Conservation (phyloP, 2,797 vertebrate species). For the Coranthus polyacanthus region DNA sequence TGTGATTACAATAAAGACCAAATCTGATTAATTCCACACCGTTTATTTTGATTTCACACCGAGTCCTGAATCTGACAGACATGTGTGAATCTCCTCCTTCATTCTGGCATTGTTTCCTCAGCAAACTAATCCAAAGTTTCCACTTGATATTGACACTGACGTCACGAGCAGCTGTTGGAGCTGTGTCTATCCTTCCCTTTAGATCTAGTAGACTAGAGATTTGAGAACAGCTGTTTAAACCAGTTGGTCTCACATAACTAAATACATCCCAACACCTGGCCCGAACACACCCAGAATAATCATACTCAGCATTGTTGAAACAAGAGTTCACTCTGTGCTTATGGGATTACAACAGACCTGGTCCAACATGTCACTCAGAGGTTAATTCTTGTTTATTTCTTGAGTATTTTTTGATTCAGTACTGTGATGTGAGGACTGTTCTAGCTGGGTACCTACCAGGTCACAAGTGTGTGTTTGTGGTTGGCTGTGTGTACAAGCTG, state of each 20-base stretch:
- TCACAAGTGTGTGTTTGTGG: slow-evolving; percentile 17
- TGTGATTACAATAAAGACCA: slow-evolving; percentile 35
- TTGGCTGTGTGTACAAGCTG: slow-evolving; percentile 50
- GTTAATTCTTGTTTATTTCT: slow-evolving; percentile 13
- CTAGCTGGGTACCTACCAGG: slow-evolving; percentile 13
- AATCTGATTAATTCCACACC: slow-evolving; percentile 33
- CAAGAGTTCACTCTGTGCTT: slow-evolving; percentile 28
- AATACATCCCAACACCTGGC: slow-evolving; percentile 48
- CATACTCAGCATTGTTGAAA: slow-evolving; percentile 21
- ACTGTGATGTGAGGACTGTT: slow-evolving; percentile 44
- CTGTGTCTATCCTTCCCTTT: slow-evolving; percentile 18
- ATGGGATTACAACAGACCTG: neutral
- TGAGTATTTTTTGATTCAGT: slow-evolving; percentile 39
- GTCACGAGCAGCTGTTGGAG: slow-evolving; percentile 50
- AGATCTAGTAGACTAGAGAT: slow-evolving; percentile 31
- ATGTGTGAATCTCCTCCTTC: slow-evolving; percentile 24
- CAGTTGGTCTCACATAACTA: slow-evolving; percentile 38
- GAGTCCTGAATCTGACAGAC: slow-evolving; percentile 22
- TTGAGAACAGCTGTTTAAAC: slow-evolving; percentile 68
- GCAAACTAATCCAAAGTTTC: slow-evolving; percentile 51
- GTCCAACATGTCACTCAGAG: neutral
- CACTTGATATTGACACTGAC: slow-evolving; percentile 37
- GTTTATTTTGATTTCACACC: slow-evolving; percentile 58
- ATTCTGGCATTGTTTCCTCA: slow-evolving; percentile 25
- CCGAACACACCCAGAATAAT: slow-evolving; percentile 44